Conservation (phyloP, 2,888 invertebrate genomes). For the Hoplodrina ambigua region DNA sequence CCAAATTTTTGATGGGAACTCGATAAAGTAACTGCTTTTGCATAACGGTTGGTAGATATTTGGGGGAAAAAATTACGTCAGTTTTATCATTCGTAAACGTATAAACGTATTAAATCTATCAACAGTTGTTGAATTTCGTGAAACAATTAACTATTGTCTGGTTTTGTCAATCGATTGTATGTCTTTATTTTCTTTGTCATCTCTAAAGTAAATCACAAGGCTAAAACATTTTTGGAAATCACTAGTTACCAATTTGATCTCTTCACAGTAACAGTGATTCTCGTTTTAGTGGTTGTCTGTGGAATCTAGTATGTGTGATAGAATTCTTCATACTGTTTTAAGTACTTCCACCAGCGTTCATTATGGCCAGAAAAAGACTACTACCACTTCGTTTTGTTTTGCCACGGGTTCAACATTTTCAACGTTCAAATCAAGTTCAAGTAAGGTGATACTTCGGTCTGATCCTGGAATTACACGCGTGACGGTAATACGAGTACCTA, state of each 20-base stretch:
- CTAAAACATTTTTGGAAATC: background rate
- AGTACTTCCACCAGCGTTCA: background rate
- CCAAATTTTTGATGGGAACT: conserved; percentile 32
- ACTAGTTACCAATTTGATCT: background rate
- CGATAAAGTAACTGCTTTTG: conserved; percentile 39
- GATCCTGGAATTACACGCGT: conserved; percentile 27
- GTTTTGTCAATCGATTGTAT: conserved; percentile 19
- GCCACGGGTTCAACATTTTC: background rate
- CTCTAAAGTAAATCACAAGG: background rate
- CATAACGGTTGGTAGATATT: background rate
- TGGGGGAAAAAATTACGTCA: conserved; percentile 10
- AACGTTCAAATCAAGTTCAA: conserved; percentile 22
- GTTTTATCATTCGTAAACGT: conserved; percentile 10
- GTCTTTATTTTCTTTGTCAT: background rate
- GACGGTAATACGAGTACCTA: conserved; percentile 33
- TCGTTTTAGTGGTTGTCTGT: background rate
- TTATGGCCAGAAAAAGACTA: background rate
- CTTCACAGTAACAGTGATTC: conserved; percentile 1
- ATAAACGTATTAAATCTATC: conserved; percentile 1
- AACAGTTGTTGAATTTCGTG: conserved; percentile 16
- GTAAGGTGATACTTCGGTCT: conserved; percentile 10
- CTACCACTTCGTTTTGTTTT: background rate
- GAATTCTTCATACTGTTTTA: background rate
- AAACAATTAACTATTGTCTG: conserved; percentile 46
- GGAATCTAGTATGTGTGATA: conserved; percentile 1